These are phyloP conservation scores for Eutolmus rufibarbis DNA, from an alignment of 2,888 invertebrate species.

Conservation along the genomic window DNA sequence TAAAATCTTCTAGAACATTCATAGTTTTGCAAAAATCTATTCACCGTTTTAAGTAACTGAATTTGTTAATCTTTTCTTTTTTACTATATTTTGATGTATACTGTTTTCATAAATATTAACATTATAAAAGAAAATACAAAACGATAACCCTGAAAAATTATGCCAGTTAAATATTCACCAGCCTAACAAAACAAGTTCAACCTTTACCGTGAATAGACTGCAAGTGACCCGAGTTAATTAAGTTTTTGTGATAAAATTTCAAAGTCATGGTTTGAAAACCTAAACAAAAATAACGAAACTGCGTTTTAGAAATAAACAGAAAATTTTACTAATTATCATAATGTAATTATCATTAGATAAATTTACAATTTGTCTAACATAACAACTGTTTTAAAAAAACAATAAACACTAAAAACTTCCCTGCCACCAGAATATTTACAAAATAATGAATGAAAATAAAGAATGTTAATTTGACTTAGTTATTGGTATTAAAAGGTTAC, in stretches of 20 bases:
- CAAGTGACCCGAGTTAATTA: neutral
- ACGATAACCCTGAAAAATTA: neutral
- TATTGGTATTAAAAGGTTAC: neutral
- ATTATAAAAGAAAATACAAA: neutral
- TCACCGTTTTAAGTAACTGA: neutral
- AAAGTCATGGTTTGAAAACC: neutral
- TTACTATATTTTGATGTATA: too few relatives aligned
- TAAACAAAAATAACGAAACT: neutral
- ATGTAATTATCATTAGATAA: neutral
- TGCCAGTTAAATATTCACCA: neutral
- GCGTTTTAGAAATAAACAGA: neutral
- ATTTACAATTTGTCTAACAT: neutral
- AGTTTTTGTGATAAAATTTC: neutral
- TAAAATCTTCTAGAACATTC: too few relatives aligned
- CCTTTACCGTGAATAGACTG: neutral
- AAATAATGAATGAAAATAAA: neutral
- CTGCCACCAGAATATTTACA: neutral
- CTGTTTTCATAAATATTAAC: neutral
- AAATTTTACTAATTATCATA: neutral
- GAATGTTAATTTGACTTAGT: neutral
- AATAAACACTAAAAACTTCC: neutral
- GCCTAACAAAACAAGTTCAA: neutral
- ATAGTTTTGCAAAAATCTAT: too few relatives aligned
- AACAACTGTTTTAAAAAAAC: neutral
- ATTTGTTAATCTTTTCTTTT: too few relatives aligned